Conservation (phyloP, 64 coral and sea anemone genomes). For the Cladopsammia gracilis region DNA sequence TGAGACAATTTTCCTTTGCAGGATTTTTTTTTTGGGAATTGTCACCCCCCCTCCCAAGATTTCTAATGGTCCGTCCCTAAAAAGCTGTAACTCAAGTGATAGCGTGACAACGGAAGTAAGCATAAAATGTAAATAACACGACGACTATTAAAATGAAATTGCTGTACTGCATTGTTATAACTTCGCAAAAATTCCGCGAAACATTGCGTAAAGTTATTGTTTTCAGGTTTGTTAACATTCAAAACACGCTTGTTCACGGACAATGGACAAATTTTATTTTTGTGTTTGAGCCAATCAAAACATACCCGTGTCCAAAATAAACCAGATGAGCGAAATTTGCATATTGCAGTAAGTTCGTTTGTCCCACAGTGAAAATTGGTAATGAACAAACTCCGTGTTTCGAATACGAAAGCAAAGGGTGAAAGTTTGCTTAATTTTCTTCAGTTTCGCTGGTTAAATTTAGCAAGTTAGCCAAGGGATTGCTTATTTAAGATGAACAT, state of each 20-base stretch:
- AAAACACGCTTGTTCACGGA: neutral
- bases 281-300: neutral
- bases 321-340: constrained; percentile 12
- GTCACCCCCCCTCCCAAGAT: too few relatives aligned
- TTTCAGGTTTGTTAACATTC: neutral
- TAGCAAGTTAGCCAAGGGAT: constrained; percentile 15
- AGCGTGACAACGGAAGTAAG: too few relatives aligned
- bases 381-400: neutral
- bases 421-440: neutral
- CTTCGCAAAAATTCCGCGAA: neutral
- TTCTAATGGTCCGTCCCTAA: too few relatives aligned
- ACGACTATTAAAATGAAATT: too few relatives aligned
- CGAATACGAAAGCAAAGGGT: neutral
- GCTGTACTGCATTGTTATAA: too few relatives aligned
- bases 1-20: too few relatives aligned
- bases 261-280: constrained; percentile 3
- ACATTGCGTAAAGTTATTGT: neutral
- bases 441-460: neutral
- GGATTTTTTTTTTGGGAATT: too few relatives aligned
- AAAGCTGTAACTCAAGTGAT: too few relatives aligned
- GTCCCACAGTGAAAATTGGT: neutral
- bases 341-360: constrained; percentile 33
- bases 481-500: neutral
- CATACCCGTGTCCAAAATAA: neutral
- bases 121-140: too few relatives aligned